Base-by-base conservation (phyloP, 1,140 invertebrate species). In the Listronotus bonariensis region DNA sequence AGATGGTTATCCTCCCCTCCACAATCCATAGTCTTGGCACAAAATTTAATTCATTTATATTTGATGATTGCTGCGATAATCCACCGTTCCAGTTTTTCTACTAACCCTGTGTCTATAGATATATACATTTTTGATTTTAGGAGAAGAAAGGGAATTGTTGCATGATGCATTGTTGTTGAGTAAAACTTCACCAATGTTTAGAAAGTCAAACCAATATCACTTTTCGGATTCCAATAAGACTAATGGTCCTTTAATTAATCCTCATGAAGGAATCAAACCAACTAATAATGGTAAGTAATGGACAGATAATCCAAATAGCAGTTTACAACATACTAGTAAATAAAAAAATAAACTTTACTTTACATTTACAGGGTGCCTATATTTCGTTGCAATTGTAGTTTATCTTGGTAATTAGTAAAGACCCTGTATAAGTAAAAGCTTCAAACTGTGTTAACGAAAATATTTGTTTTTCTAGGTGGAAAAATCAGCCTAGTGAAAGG, bases 401-500 rank as follows among this genome's bases (percentile, higher is more conserved):
- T n/a, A n/a, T n/a, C n/a, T n/a, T n/a, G n/a, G n/a, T n/a, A n/a
- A n/a, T n/a, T n/a, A n/a, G n/a, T n/a, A n/a, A n/a, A n/a, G n/a
- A n/a, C n/a, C n/a, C n/a, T n/a, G n/a, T n/a, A n/a, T n/a, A n/a
- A n/a, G n/a, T n/a, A n/a, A n/a, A n/a, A n/a, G n/a, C n/a, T n/a
- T n/a, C n/a, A n/a, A n/a, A n/a, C n/a, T n/a, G n/a, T n/a, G n/a
- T n/a, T n/a, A n/a, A n/a, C n/a, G n/a, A n/a, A n/a, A n/a, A n/a
- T n/a, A n/a, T 26, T 26, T 26, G 1, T 26, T 42, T 43, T 67
- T 68, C 54, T 38, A 74, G 81, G 77, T 68, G 85, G 85, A 14
- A 81, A 83, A 68, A 69, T 85, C 15, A 83, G 84, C 57, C 59
- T 92, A 31, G 93, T 99, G 2, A 81, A 88, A 65, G 97, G 97